Conservation (phyloP, 1,140 invertebrate genomes). For the Bombus vancouverensis region DNA sequence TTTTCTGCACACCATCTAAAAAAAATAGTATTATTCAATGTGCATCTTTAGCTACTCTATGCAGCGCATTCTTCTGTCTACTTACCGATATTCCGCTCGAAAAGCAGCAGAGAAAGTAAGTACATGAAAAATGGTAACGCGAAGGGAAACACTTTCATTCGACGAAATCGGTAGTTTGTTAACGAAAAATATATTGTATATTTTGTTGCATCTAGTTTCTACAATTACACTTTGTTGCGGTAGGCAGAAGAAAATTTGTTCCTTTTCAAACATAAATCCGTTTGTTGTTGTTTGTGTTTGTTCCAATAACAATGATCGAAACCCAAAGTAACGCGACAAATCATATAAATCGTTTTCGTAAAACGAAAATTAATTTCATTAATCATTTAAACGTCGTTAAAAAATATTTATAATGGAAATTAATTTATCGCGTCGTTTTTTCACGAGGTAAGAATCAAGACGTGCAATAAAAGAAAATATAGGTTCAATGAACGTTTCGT, state of each 20-base stretch:
- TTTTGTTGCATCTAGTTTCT: conserved; percentile 34
- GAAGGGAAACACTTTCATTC: not conserved
- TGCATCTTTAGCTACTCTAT: not conserved
- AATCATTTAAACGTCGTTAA: not conserved
- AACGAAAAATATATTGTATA: conserved; percentile 49
- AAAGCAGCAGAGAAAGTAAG: conserved; percentile 7
- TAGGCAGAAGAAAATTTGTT: too few species aligned
- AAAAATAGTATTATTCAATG: not conserved
- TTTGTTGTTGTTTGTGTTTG: not conserved
- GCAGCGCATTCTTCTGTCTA: not conserved
- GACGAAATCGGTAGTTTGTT: not conserved
- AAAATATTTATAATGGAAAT: not conserved
- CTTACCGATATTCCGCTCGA: not conserved
- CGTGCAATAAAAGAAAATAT: not conserved
- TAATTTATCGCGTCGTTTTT: not conserved
- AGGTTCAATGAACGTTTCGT: not conserved
- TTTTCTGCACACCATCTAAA: not conserved
- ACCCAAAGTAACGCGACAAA: not conserved
- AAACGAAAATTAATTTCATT: not conserved
- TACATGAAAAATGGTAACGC: not conserved
- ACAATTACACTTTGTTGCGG: conserved; percentile 10
- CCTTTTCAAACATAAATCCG: not conserved
- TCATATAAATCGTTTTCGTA: not conserved
- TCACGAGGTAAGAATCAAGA: not conserved
- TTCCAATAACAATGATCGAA: not conserved